Evolutionary conservation across 2,888 invertebrate species (phyloP).

Genomic region (Sericinus montela): DNA sequence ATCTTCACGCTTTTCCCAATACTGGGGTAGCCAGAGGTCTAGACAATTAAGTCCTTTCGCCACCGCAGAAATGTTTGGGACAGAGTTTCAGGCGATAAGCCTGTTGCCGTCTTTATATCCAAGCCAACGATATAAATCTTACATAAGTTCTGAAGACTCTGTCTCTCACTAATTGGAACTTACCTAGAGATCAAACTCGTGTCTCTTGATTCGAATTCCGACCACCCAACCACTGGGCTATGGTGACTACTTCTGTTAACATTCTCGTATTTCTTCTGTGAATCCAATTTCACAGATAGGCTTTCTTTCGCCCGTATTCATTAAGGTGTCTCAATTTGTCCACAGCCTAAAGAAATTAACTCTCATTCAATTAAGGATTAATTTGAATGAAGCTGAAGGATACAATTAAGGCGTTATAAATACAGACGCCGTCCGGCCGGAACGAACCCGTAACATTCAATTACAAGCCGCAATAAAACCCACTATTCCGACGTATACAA

Average conservation of each 20-base stretch:
- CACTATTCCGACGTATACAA: conserved; percentile 26
- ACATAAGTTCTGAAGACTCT: too few species aligned
- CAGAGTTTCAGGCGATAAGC: too few species aligned
- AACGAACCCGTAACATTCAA: conserved; percentile 27
- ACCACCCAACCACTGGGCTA: too few species aligned
- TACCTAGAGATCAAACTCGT: too few species aligned
- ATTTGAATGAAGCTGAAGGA: conserved; percentile 4
- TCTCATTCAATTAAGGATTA: not conserved
- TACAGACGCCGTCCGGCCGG: conserved; percentile 4
- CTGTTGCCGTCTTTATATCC: too few species aligned
- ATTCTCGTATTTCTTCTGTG: not conserved
- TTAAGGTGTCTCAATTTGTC: not conserved
- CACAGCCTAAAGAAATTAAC: conserved; percentile 5
- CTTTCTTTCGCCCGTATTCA: not conserved
- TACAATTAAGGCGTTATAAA: conserved; percentile 10
- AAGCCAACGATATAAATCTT: too few species aligned
- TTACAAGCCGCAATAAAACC: conserved; percentile 28
- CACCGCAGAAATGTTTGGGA: too few species aligned
- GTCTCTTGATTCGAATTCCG: too few species aligned
- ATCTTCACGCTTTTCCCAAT: too few species aligned
- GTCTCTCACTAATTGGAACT: too few species aligned
- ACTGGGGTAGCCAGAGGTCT: too few species aligned
- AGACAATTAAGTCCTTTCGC: too few species aligned
- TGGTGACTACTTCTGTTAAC: not conserved
- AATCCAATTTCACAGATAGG: not conserved